Base-by-base conservation (phyloP, 2,888 invertebrate species). In the Sturmia bella region DNA sequence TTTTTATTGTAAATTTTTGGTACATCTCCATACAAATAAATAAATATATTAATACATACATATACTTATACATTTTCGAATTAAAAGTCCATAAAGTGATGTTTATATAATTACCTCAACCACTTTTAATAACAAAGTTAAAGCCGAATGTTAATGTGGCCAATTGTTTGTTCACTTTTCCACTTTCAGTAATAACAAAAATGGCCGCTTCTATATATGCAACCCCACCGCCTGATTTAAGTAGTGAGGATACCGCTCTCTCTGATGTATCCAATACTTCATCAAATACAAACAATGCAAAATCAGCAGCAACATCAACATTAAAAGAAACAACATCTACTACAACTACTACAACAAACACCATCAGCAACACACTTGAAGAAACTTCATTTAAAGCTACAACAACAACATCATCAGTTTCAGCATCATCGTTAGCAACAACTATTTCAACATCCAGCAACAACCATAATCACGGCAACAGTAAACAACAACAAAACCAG, bases 201-300 rank as follows among this genome's bases (percentile, higher is more conserved):
- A 91, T 91, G 91, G 91, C 91, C 88, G 90, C 91, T 87, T 91
- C 91, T 86, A 90, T 91, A 86, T 91, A 91, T 89, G 91, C 91
- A 88, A 91, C 91, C 86, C 91, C 91, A 88, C 91, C 91, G 80
- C 89, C 91, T 57, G 89, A 89, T 86, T 84, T 89, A 86, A 92
- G 92, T 85, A 92, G 91, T 86, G 91, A 92, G 81, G 91, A 91
- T 84, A 91, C 91, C 85, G 90, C 91, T 85, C 88, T 91, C 81
- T 91, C 91, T 85, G 91, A 91, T 87, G 91, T 90, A 86, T 91
- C 91, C 81, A 91, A 90, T 66, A 83, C 79, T 78, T 85, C 86
- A 86, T 80, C 85, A 87, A 85, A 85, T 85, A 19, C 64, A 52
- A 72, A 68, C 52, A 81, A 41, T 61, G 64, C 68, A 78, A 68